These are phyloP conservation scores for Thalpophila matura DNA, from an alignment of 2,888 invertebrate species.

Conservation along the genomic window DNA sequence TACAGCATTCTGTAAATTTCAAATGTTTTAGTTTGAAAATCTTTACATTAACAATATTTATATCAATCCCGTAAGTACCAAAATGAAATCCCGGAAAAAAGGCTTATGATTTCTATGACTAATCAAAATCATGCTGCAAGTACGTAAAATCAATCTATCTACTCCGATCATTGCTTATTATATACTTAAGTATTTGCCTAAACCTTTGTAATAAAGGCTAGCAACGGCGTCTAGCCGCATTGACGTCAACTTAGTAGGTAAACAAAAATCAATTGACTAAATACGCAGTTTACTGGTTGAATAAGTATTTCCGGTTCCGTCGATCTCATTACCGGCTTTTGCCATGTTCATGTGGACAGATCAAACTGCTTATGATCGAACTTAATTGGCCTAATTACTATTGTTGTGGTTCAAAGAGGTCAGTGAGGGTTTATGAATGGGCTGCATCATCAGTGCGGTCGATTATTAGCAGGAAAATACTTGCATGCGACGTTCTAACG, in stretches of 20 bases:
- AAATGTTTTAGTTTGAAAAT: no score
- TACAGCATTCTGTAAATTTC: no score
- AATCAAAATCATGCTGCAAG: no score
- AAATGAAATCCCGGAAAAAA: no score
- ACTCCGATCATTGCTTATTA: no score
- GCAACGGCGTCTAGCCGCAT: conserved; percentile 33
- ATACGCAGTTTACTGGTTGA: conserved; percentile 10
- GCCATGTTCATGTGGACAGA: conserved; percentile 9
- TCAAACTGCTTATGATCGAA: conserved; percentile 7
- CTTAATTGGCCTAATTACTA: neutral
- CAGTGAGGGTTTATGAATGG: conserved; percentile 36
- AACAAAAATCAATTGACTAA: conserved; percentile 27
- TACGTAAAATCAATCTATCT: no score
- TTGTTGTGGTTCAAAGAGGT: conserved; percentile 21
- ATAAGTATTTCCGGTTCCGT: conserved; percentile 17
- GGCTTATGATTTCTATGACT: no score
- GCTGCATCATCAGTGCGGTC: conserved; percentile 31
- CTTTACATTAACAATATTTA: no score
- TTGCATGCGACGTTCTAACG: conserved; percentile 6
- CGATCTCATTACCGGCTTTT: conserved; percentile 11
- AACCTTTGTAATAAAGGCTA: neutral
- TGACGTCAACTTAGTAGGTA: conserved; percentile 51
- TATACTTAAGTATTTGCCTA: no score
- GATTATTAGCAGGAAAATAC: conserved; percentile 50
- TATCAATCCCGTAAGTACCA: no score